phyloP scores from a whole-genome alignment of 2,888 invertebrate species.

The Apotomis capreana region DNA sequence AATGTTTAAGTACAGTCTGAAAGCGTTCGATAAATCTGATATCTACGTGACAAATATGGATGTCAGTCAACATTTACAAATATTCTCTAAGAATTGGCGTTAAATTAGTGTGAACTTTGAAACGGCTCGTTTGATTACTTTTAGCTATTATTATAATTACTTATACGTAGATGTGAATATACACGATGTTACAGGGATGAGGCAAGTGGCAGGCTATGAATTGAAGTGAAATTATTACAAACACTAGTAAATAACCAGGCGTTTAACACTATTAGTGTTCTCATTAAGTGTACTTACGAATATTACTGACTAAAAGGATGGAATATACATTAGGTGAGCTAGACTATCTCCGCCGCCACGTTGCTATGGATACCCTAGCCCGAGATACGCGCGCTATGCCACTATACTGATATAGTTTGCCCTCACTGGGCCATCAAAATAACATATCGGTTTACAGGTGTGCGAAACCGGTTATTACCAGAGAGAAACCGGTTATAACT shows the following conservation, averaged over 20 bases:
- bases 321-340: conserved; percentile 83
- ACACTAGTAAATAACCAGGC: conserved; percentile 74
- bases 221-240: conserved; percentile 70
- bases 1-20: conserved; percentile 82
- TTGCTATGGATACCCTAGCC: conserved; percentile 60
- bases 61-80: conserved; percentile 75
- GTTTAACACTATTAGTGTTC: conserved; percentile 72
- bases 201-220: conserved; percentile 73
- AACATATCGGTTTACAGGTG: conserved; percentile 50
- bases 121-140: conserved; percentile 57
- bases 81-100: conserved; percentile 60
- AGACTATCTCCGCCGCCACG: conserved; percentile 57
- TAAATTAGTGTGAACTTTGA: conserved; percentile 67
- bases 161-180: conserved; percentile 73
- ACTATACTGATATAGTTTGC: conserved; percentile 65
- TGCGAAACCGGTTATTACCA: background rate
- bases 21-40: conserved; percentile 68
- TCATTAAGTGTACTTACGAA: conserved; percentile 77
- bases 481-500: too few relatives aligned
- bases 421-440: conserved; percentile 56
- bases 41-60: conserved; percentile 68
- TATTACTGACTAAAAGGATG: conserved; percentile 79
- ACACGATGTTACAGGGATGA: conserved; percentile 72
- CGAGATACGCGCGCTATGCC: conserved; percentile 62
- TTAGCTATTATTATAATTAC: conserved; percentile 59